These are phyloP conservation scores for Xanthia icteritia DNA, from an alignment of 2,888 invertebrate species.

Conservation along the genomic window DNA sequence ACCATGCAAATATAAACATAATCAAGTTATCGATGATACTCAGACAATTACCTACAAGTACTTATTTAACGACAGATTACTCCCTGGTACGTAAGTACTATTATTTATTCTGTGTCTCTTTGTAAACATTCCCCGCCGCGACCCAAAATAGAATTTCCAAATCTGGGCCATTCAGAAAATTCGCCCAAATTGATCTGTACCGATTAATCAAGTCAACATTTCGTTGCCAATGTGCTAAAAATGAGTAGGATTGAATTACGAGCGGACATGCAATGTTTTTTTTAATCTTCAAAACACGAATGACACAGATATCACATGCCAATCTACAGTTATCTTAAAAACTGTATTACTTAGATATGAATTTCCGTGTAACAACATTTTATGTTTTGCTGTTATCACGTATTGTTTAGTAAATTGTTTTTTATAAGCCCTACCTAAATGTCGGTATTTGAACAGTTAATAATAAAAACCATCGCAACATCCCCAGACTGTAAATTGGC, in stretches of 20 bases:
- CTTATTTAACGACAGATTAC: not conserved
- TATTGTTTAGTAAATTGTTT: not conserved
- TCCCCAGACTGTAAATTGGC: too few species aligned
- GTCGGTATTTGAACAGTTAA: not conserved
- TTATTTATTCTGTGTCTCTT: not conserved
- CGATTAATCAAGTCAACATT: not conserved
- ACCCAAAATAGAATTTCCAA: conserved; percentile 34
- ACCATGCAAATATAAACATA: not conserved
- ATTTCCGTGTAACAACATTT: conserved; percentile 19
- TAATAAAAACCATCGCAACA: not conserved
- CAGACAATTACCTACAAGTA: not conserved
- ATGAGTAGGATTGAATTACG: not conserved
- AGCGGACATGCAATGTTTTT: not conserved
- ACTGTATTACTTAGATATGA: conserved; percentile 7
- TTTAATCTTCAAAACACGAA: conserved; percentile 7
- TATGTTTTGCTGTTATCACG: conserved; percentile 9
- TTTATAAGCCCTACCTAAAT: too few species aligned
- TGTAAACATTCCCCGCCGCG: not conserved
- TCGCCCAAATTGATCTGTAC: not conserved
- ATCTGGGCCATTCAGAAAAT: conserved; percentile 9
- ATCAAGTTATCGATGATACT: conserved; percentile 1
- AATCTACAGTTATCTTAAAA: conserved; percentile 40
- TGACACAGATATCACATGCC: conserved; percentile 24
- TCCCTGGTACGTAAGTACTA: not conserved
- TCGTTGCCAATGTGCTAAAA: conserved; percentile 1